phyloP scores from a whole-genome alignment of 1,140 invertebrate genomes.

The Microplitis mediator region DNA sequence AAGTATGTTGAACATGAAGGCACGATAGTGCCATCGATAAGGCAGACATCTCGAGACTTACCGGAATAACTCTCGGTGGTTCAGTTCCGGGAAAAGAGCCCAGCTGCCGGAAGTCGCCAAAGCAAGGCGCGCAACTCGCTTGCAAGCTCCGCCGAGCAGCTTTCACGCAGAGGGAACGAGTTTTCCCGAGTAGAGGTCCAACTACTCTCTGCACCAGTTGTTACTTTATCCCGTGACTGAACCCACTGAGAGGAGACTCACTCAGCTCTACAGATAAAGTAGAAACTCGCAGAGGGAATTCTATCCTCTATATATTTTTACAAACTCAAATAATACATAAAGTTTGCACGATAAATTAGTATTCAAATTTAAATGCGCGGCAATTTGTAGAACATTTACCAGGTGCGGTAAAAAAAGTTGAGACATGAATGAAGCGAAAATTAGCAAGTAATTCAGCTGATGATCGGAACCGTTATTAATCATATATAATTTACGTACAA shows the following conservation, averaged over 20 bases:
- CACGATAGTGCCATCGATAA: conserved; percentile 49
- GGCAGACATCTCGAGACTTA: conserved; percentile 43
- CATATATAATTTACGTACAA: too few relatives aligned
- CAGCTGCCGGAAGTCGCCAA: conserved; percentile 49
- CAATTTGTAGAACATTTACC: too few relatives aligned
- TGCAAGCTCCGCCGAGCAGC: conserved; percentile 31
- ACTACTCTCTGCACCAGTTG: conserved; percentile 6
- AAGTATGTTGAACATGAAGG: background rate
- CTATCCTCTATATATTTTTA: background rate
- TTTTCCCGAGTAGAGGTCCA: conserved; percentile 20
- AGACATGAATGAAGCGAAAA: too few relatives aligned
- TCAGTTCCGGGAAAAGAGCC: conserved; percentile 42
- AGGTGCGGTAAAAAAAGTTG: too few relatives aligned
- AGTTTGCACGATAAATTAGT: background rate
- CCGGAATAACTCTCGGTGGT: conserved; percentile 33
- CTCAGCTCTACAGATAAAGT: conserved; percentile 30
- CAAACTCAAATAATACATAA: too few relatives aligned
- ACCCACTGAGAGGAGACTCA: background rate
- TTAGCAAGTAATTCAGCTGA: too few relatives aligned
- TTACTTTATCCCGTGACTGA: conserved; percentile 30
- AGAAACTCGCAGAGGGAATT: conserved; percentile 9
- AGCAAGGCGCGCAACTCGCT: conserved; percentile 39
- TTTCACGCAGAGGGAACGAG: conserved; percentile 15
- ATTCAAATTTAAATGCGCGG: background rate
- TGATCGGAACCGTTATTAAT: too few relatives aligned